A percentile compares a stretch with the other conserved stretches of the same genome.
These are phyloP conservation scores for Cyrtonyx montezumae DNA, from an alignment of 2,113 vertebrate genomes.

Conservation along the genomic window DNA sequence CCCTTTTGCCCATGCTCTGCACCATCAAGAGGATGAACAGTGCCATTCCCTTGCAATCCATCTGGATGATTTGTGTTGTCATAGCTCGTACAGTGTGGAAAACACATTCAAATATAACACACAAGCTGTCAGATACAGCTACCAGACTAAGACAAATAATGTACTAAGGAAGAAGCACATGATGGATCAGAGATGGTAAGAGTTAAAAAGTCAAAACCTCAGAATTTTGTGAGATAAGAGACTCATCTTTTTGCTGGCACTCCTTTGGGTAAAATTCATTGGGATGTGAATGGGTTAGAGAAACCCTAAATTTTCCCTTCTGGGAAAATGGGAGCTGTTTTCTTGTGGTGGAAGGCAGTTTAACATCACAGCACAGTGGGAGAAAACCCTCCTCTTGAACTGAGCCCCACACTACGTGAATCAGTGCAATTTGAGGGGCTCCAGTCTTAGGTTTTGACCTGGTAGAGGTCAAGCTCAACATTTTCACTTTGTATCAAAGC, in stretches of 20 bases:
- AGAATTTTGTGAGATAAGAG: background rate
- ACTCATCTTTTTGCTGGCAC: background rate
- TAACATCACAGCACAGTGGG: background rate
- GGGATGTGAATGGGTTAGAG: background rate
- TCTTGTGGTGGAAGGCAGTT: background rate
- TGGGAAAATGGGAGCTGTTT: background rate
- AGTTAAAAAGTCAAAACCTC: constrained; percentile 12
- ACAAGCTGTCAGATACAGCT: constrained; percentile 29
- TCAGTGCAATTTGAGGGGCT: background rate
- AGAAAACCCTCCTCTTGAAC: background rate
- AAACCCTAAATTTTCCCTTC: background rate
- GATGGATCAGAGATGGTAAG: background rate
- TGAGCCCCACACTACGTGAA: fast-evolving
- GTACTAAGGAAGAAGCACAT: background rate
- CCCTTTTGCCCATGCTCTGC: background rate
- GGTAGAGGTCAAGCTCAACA: background rate
- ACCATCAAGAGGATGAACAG: background rate
- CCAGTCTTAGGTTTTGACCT: background rate
- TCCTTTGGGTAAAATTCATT: background rate
- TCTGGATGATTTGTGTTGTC: constrained; percentile 53
- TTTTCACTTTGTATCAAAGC: background rate
- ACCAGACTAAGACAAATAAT: constrained; percentile 41
- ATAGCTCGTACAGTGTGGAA: background rate
- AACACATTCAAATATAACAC: constrained; percentile 36
- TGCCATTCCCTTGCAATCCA: background rate